phyloP scores from a whole-genome alignment of 2,888 invertebrate genomes.

The Abrostola tripartita region DNA sequence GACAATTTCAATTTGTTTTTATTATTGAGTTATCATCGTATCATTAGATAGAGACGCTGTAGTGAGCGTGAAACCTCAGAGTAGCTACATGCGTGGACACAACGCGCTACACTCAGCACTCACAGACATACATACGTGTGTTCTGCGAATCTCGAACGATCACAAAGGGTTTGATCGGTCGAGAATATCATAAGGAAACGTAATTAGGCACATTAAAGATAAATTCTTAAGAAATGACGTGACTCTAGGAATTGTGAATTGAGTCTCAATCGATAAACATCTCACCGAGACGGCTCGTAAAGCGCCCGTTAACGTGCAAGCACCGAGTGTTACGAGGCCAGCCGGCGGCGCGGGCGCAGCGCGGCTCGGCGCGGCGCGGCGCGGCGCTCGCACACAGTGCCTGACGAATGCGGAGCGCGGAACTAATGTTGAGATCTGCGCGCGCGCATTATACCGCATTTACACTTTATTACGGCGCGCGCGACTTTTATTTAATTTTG shows the following conservation, averaged over 20 bases:
- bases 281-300: constrained; percentile 52
- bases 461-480: constrained; percentile 63
- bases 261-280: constrained; percentile 47
- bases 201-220: constrained; percentile 40
- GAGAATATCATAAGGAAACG: constrained; percentile 25
- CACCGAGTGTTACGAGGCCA: constrained; percentile 51
- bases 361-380: constrained; percentile 42
- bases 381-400: constrained; percentile 67
- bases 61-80: constrained; percentile 4
- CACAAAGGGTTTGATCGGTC: constrained; percentile 7
- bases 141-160: constrained; percentile 16
- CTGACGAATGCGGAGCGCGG: constrained; percentile 74
- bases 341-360: constrained; percentile 12
- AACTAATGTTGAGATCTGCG: constrained; percentile 66
- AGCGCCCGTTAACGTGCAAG: constrained; percentile 40
- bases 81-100: no score
- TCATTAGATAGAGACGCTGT: constrained; percentile 7
- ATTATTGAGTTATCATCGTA: constrained; percentile 39
- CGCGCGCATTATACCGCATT: constrained; percentile 61
- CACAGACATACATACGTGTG: background rate
- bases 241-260: constrained; percentile 38
- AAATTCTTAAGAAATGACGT: constrained; percentile 39
- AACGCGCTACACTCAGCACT: no score
- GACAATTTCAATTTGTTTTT: constrained; percentile 26
- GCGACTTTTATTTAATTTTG: constrained; percentile 61